Percentiles rank a stretch among this genome's conserved stretches.
These are phyloP conservation scores for Drosophila baimaii DNA, from an alignment of 1,140 invertebrate genomes.

Conservation along the genomic window DNA sequence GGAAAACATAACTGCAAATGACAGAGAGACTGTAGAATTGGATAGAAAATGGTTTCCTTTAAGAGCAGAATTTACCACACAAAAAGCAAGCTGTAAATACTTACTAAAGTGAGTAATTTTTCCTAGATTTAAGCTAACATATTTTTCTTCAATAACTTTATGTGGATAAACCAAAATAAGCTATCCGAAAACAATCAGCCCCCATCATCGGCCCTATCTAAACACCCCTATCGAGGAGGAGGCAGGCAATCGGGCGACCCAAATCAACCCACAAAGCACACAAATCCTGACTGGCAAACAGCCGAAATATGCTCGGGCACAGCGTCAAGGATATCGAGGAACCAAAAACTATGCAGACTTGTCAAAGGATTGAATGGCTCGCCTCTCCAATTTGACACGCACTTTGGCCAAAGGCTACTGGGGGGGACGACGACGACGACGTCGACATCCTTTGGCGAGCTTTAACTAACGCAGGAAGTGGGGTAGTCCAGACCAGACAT, in stretches of 20 bases:
- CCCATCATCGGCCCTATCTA: slow-evolving; percentile 61
- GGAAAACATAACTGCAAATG: not conserved
- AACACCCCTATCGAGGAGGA: slow-evolving; percentile 27
- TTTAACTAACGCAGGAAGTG: slow-evolving; percentile 54
- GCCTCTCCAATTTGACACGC: slow-evolving; percentile 76
- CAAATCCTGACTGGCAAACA: slow-evolving; percentile 48
- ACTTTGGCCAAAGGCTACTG: slow-evolving; percentile 53
- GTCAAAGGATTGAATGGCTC: slow-evolving; percentile 76
- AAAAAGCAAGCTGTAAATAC: no score
- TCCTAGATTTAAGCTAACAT: no score
- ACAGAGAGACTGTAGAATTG: not conserved
- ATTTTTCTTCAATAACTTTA: slow-evolving; percentile 16
- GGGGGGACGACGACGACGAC: slow-evolving; percentile 24
- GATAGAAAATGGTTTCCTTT: no score
- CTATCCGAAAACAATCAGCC: slow-evolving; percentile 39
- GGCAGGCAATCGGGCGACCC: slow-evolving; percentile 23
- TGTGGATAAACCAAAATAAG: slow-evolving; percentile 10
- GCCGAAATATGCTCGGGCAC: slow-evolving; percentile 48
- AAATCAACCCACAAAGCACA: slow-evolving; percentile 60
- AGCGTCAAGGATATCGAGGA: slow-evolving; percentile 55
- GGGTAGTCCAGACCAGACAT: slow-evolving; percentile 50
- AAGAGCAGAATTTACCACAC: no score
- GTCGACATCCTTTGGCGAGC: slow-evolving; percentile 52
- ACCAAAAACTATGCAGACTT: slow-evolving; percentile 62
- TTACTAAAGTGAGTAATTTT: not conserved